A percentile compares a stretch with the other conserved stretches of the same genome.
Conservation (phyloP, 2,797 vertebrate genomes). For the Petrocephalus schoutedeni region DNA sequence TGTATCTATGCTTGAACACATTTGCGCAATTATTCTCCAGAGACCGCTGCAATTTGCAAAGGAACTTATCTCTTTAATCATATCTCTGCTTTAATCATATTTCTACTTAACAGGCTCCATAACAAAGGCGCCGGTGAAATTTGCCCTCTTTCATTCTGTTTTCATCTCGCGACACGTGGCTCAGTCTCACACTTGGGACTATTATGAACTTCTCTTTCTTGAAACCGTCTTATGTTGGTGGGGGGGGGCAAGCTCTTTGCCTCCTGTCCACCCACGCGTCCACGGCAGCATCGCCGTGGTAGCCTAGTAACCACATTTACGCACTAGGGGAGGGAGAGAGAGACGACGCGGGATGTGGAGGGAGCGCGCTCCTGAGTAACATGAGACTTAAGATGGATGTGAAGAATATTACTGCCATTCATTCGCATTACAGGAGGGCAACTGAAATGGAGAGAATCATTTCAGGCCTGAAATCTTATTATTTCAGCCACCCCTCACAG, state of each 20-base stretch:
- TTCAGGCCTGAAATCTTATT: constrained; percentile 19
- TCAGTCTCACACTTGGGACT: neutral
- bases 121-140: neutral
- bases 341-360: neutral
- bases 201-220: constrained; percentile 10
- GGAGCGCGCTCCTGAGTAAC: neutral
- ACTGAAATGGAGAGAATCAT: neutral
- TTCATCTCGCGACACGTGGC: neutral
- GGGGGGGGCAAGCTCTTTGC: constrained; percentile 26
- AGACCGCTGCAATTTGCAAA: neutral
- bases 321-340: constrained; percentile 26
- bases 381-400: neutral
- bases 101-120: neutral
- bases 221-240: neutral
- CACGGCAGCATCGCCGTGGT: constrained; percentile 46
- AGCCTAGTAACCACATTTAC: constrained; percentile 49
- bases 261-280: constrained; percentile 31
- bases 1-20: neutral
- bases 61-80: neutral
- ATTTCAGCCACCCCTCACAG: neutral
- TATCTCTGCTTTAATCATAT: neutral
- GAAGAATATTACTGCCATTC: constrained; percentile 1
- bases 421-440: constrained; percentile 1
- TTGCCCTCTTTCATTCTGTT: neutral
- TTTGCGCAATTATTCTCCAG: neutral